A percentile compares a stretch with the other conserved stretches of the same genome.
Conservation (phyloP, 35 echinoderm and acorn worm genomes). For the Apostichopus japonicus region DNA sequence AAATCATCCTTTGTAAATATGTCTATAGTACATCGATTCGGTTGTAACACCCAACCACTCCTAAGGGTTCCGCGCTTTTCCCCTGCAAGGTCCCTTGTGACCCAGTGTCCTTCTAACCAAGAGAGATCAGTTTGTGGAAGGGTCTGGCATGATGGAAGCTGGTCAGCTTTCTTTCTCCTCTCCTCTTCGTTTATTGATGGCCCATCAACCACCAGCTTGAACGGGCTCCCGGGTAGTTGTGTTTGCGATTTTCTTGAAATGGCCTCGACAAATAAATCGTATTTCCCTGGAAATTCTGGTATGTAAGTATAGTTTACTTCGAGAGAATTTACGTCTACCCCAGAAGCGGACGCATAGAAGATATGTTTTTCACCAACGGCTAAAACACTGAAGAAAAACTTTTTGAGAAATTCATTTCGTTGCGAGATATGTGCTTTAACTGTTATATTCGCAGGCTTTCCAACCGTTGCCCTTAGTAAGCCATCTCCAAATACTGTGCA, state of each 20-base stretch:
- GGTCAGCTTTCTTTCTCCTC: background rate
- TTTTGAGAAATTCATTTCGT: background rate
- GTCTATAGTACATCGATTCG: constrained; percentile 32
- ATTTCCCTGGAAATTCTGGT: constrained; percentile 9
- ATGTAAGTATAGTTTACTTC: constrained; percentile 30
- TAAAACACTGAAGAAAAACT: constrained; percentile 33
- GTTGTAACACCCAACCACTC: constrained; percentile 50
- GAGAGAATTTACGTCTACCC: background rate
- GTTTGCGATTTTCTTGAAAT: background rate
- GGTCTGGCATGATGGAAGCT: constrained; percentile 43
- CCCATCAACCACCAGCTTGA: constrained; percentile 30
- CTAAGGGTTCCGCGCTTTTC: background rate
- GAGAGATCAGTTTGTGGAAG: constrained; percentile 1
- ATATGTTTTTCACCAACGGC: constrained; percentile 26
- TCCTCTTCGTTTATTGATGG: background rate
- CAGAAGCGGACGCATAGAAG: background rate
- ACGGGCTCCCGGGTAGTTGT: constrained; percentile 27
- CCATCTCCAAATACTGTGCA: constrained; percentile 20
- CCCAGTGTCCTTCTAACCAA: constrained; percentile 22
- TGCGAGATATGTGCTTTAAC: background rate
- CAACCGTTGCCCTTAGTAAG: background rate
- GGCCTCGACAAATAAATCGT: constrained; percentile 38
- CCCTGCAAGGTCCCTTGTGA: constrained; percentile 19
- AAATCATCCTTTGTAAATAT: constrained; percentile 34
- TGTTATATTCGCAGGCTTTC: background rate